These are phyloP conservation scores for Drosophila neonasuta DNA, from an alignment of 2,888 invertebrate genomes.

Conservation along the genomic window DNA sequence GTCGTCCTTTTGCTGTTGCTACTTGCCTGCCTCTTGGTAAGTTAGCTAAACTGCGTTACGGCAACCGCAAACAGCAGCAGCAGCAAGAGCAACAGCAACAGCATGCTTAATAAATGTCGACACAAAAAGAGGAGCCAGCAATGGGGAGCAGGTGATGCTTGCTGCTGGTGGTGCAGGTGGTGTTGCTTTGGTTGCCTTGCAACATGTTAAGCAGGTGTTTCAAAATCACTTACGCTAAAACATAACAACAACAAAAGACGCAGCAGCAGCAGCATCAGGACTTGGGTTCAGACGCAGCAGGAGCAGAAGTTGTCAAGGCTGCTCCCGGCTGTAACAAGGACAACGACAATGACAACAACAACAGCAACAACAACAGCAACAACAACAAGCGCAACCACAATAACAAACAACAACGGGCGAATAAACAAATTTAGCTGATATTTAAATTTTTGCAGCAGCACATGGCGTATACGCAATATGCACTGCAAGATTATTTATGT, in stretches of 20 bases:
- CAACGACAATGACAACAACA: conserved; percentile 21
- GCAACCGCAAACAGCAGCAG: conserved; percentile 59
- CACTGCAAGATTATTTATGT: conserved; percentile 19
- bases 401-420: conserved; percentile 24
- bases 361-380: conserved; percentile 7
- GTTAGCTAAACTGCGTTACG: conserved; percentile 66
- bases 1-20: conserved; percentile 16
- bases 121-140: conserved; percentile 52
- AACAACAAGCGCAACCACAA: neutral
- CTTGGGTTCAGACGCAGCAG: conserved; percentile 8
- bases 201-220: conserved; percentile 76
- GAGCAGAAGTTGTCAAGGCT: conserved; percentile 41
- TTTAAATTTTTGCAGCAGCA: conserved; percentile 31
- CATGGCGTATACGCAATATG: conserved; percentile 57
- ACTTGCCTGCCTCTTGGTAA: conserved; percentile 25
- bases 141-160: neutral
- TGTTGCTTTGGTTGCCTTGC: conserved; percentile 48
- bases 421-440: conserved; percentile 59
- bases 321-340: conserved; percentile 26
- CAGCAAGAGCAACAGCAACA: conserved; percentile 15
- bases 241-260: conserved; percentile 45
- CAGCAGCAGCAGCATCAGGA: conserved; percentile 3
- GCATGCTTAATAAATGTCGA: conserved; percentile 73
- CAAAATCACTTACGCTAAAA: conserved; percentile 74
- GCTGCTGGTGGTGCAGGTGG: conserved; percentile 19